Evolutionary conservation across 2,888 invertebrate species (phyloP).

Genomic region (Eilema depressum): DNA sequence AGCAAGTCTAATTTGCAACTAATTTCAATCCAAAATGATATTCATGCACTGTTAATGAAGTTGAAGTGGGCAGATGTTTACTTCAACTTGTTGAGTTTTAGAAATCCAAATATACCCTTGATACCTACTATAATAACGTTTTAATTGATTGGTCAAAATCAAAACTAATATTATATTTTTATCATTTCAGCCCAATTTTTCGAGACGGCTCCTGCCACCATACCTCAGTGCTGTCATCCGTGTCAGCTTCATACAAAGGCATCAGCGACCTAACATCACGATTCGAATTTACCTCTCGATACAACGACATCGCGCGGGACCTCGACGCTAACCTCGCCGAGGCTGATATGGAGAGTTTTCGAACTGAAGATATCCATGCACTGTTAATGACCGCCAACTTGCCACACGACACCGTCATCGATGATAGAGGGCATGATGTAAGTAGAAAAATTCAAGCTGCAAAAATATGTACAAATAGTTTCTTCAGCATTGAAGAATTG

Average conservation of each 20-base stretch:
- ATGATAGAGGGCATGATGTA: conserved; percentile 83
- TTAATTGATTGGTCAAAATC: neutral
- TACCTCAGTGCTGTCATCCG: conserved; percentile 92
- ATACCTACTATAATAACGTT: neutral
- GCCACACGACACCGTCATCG: conserved; percentile 88
- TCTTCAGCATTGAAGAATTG: neutral
- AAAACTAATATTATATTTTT: conserved; percentile 20
- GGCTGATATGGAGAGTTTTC: conserved; percentile 98
- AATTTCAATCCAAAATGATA: conserved; percentile 20
- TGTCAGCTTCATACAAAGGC: conserved; percentile 93
- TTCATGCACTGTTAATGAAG: conserved; percentile 15
- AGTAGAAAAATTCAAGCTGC: conserved; percentile 54
- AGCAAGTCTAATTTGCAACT: conserved; percentile 15
- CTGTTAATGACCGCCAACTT: conserved; percentile 91
- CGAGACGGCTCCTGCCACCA: conserved; percentile 94
- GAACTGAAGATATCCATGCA: conserved; percentile 96
- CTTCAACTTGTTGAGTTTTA: neutral
- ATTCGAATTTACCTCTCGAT: conserved; percentile 88
- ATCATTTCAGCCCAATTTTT: conserved; percentile 88
- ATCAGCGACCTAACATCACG: conserved; percentile 87
- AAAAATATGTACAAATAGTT: neutral
- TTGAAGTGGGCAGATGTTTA: neutral
- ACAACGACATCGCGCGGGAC: conserved; percentile 95
- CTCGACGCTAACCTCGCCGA: conserved; percentile 97
- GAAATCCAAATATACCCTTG: neutral